Conservation (phyloP, 2,113 vertebrate species). For the Mionectes macconnelli region DNA sequence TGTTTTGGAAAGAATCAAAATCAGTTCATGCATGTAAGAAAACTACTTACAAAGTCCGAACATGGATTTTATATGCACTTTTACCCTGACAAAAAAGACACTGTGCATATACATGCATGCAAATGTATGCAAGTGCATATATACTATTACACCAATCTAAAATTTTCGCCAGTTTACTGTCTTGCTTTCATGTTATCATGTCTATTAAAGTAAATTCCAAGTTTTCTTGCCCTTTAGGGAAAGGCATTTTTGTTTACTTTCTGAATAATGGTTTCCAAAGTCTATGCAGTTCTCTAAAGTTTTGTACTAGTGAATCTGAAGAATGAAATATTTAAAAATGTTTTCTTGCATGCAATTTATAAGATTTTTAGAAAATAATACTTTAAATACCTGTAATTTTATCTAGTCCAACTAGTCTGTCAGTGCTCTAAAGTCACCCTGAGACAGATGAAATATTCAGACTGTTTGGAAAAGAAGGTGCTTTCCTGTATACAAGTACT, state of each 20-base stretch:
- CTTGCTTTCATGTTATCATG: background rate
- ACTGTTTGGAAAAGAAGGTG: background rate
- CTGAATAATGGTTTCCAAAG: background rate
- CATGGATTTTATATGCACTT: background rate
- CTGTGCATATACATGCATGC: accelerated
- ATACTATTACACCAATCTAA: background rate
- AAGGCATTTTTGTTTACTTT: background rate
- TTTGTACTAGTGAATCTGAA: background rate
- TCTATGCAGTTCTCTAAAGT: background rate
- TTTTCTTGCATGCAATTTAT: background rate
- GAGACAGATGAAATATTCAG: background rate
- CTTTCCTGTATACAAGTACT: background rate
- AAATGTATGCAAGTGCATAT: accelerated
- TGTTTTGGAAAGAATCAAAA: slow-evolving; percentile 2
- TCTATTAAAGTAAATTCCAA: slow-evolving; percentile 4
- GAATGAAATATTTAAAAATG: background rate
- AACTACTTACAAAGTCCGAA: background rate
- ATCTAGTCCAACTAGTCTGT: background rate
- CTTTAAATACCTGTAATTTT: background rate
- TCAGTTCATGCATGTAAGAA: background rate
- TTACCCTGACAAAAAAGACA: background rate
- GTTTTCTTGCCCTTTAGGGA: slow-evolving; percentile 23
- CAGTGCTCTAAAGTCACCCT: background rate
- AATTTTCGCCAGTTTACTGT: background rate
- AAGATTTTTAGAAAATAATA: background rate